phyloP scores from a whole-genome alignment of 1,140 invertebrate genomes.

The Procambarus virginalis region DNA sequence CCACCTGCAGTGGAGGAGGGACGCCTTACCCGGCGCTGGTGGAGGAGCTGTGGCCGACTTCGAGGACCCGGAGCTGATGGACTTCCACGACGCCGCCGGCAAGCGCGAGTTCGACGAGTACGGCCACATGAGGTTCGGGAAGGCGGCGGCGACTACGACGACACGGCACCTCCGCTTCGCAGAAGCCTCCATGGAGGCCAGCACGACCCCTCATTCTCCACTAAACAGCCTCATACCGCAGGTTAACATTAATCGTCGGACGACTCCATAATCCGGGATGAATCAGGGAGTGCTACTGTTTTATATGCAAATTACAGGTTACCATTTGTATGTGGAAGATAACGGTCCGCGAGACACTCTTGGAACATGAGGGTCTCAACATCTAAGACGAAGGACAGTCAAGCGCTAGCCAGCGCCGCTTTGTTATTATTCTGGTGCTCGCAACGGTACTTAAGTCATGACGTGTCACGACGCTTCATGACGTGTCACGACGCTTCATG shows the following conservation, averaged over 20 bases:
- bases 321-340: too few relatives aligned
- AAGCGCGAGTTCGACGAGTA: slow-evolving; percentile 26
- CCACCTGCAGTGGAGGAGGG: slow-evolving; percentile 14
- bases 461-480: too few relatives aligned
- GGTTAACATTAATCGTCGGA: background rate
- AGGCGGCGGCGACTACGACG: slow-evolving; percentile 13
- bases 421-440: too few relatives aligned
- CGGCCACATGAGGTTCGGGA: slow-evolving; percentile 32
- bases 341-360: too few relatives aligned
- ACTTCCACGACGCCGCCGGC: slow-evolving; percentile 23
- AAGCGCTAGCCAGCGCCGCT: too few relatives aligned
- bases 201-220: background rate
- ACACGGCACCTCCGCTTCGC: slow-evolving; percentile 18
- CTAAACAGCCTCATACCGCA: background rate
- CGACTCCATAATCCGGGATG: too few relatives aligned
- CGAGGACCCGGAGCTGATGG: background rate
- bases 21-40: background rate
- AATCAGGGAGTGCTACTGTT: too few relatives aligned
- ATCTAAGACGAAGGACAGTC: too few relatives aligned
- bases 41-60: slow-evolving; percentile 24
- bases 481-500: too few relatives aligned
- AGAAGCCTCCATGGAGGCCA: background rate
- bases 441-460: too few relatives aligned
- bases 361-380: too few relatives aligned
- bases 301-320: too few relatives aligned